These are phyloP conservation scores for Anabacerthia variegaticeps DNA, from an alignment of 2,797 vertebrate species.

Conservation along the genomic window DNA sequence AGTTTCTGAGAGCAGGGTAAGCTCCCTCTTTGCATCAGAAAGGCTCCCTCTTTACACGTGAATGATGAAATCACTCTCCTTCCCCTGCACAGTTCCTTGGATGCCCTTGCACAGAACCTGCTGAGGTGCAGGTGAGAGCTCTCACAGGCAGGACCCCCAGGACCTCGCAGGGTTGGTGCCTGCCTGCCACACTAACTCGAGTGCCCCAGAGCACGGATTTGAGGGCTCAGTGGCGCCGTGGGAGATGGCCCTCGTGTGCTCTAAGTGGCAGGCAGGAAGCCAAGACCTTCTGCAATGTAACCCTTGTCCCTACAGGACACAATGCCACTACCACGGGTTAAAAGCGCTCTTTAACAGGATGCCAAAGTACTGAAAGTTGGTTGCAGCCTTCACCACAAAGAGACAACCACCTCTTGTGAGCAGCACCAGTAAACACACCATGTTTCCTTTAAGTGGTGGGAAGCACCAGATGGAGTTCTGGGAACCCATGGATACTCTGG, in stretches of 20 bases:
- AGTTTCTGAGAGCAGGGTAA: not conserved
- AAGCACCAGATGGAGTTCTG: not conserved
- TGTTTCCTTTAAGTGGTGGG: not conserved
- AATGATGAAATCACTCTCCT: not conserved
- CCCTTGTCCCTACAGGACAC: not conserved
- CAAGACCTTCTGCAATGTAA: not conserved
- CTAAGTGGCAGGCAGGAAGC: not conserved
- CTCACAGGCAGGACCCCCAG: not conserved
- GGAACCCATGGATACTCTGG: not conserved
- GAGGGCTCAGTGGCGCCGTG: not conserved
- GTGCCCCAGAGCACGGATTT: not conserved
- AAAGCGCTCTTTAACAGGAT: not conserved
- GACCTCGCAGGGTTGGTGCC: not conserved
- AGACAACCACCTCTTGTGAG: not conserved
- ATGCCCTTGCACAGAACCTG: not conserved
- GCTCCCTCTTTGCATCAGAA: not conserved
- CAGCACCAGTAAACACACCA: not conserved
- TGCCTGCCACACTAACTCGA: not conserved
- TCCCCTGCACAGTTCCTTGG: not conserved
- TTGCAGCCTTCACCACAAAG: not conserved
- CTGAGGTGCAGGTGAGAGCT: not conserved
- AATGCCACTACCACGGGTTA: rapidly evolving
- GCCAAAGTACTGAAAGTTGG: not conserved
- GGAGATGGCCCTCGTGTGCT: not conserved
- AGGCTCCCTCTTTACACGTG: not conserved